Evolutionary conservation across 2,888 invertebrate genomes (phyloP), one percentile per base, ranked within the genome.

Genomic region (Cheilosia pagana): DNA sequence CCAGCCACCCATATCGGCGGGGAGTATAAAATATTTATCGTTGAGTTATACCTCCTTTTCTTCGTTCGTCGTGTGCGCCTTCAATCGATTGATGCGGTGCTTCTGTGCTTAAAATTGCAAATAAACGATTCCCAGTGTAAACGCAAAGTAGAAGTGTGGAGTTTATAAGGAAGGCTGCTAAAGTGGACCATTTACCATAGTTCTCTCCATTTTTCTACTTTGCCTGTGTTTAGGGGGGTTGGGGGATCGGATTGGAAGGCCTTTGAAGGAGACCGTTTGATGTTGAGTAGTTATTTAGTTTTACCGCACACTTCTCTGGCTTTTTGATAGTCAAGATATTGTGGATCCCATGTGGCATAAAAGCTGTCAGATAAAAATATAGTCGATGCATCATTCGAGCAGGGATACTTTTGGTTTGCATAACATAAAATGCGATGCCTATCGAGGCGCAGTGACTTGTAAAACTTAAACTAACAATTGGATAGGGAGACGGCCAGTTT

Each of bases 11-110:
- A 8, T 28, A 28, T 28, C 28, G 28, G 28, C 3, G 28, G 19
- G 25, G 50, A 52, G 41, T 60, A 59, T 70, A 50, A 16, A 28
- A 39, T 60, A 52, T 60, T 52, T 70, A 25, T 71, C 60, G 60
- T 60, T 50, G 45, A 25, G 43, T 35, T 55, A 55, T 53, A 21
- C 35, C 35, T 53, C 14, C 8, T 23, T 57, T 39, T 12, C 31
- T 25, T 35, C 14, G 5, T 25, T 35, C 14, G 5, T 16, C 53
- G 53, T 68, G 19, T 25, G 16, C 21, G 12, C 16, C 25, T 48
- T 52, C 16, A 43, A 77, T 77, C 60, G 71, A 82, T 60, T 60
- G 77, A 50, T 67, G 77, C 7, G 39, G 45, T 78, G 39, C 43
- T 60, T 16, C 43, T 25, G 43, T 60, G 50, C 35, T 62, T 12